Percentiles rank a stretch among this genome's conserved stretches.
Conservation (phyloP, 2,797 vertebrate genomes). For the Anas bahamensis region DNA sequence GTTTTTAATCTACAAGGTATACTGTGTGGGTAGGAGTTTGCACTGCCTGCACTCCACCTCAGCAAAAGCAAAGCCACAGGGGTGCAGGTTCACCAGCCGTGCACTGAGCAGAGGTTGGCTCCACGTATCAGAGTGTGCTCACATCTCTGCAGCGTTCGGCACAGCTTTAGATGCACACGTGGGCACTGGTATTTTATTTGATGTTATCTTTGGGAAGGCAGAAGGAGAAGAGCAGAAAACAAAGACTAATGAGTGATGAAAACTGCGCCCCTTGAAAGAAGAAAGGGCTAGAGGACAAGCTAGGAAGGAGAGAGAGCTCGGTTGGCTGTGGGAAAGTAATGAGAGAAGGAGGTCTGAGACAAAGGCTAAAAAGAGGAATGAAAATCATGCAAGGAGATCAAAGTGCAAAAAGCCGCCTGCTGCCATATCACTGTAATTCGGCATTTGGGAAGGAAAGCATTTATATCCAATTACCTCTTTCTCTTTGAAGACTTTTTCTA, state of each 20-base stretch:
- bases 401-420: slow-evolving; percentile 28
- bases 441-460: neutral
- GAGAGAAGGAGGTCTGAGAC: neutral
- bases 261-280: neutral
- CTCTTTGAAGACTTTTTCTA: slow-evolving; percentile 58
- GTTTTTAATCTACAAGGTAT: neutral
- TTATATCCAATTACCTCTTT: slow-evolving; percentile 48
- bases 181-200: neutral
- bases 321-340: neutral
- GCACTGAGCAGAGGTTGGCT: neutral
- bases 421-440: neutral
- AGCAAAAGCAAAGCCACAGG: neutral
- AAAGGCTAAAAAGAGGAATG: neutral
- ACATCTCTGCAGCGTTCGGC: neutral
- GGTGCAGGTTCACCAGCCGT: neutral
- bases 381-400: slow-evolving; percentile 17
- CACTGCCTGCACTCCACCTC: fast-evolving
- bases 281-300: neutral
- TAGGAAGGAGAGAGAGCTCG: neutral
- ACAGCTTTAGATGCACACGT: neutral
- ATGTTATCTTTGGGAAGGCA: neutral
- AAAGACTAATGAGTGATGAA: neutral
- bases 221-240: neutral
- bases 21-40: neutral
- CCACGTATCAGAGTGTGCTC: neutral